Evolutionary conservation across 1,140 invertebrate genomes (phyloP), one percentile per base, ranked within the genome.

Genomic region (Paraescarpia echinospica): DNA sequence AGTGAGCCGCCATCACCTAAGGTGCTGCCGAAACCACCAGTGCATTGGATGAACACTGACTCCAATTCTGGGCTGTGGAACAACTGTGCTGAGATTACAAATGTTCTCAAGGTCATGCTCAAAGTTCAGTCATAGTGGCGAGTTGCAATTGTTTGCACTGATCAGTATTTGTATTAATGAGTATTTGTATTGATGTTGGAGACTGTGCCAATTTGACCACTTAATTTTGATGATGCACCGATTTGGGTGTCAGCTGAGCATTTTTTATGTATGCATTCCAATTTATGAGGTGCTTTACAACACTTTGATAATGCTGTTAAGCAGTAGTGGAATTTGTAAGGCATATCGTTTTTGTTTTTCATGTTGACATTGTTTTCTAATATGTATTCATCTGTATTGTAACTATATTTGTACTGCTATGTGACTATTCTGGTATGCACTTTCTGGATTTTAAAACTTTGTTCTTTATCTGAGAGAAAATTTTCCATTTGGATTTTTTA

Each of bases 1-100:
- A 97, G 96, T 41, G 97, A 97, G 92, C 96, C 97, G 77, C 97
- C 97, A 9, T 96, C 97, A 35, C 97, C 97, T 6, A 96, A 96
- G 91, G 96, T 96, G 92, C 95, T 97, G 77, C 97, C 97, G 14
- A 97, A 96, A 94, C 97, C 97, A 91, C 97, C 97, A 89, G 95
- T 95, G 34, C 97, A 96, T 93, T 97, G 97, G 97, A 97, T 95
- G 93, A 92, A 92, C 34, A 89, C 91, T 33, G 90, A 89, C 14
- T 88, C 92, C 51, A 91, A 92, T 89, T 91, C 92, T 22, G 93
- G 41, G 41, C 33, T 92, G 93, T 91, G 93, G 12, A 91, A 27
- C 33, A 91, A 91, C 35, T 93, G 92, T 92, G 94, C 93, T 93
- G 95, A 96, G 92, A 96, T 96, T 88, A 95, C 96, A 88, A 96